A percentile compares a stretch with the other conserved stretches of the same genome.
Conservation (phyloP, 2,113 vertebrate genomes). For the Prionailurus viverrinus region DNA sequence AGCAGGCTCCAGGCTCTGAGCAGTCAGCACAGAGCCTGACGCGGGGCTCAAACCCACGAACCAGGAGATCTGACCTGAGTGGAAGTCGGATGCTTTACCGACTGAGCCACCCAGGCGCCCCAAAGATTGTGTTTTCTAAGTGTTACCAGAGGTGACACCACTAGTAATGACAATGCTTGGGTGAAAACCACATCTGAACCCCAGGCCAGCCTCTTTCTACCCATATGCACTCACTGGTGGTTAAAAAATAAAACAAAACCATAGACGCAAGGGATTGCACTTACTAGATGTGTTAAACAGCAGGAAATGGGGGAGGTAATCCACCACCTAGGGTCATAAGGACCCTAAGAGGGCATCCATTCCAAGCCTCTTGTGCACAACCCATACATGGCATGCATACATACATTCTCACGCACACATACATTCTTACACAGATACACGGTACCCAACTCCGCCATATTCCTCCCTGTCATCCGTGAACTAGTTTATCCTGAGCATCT, state of each 20-base stretch:
- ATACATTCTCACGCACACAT: background rate
- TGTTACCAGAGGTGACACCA: background rate
- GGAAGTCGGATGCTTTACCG: no score
- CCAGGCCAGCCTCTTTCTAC: background rate
- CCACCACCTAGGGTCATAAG: background rate
- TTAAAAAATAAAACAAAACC: background rate
- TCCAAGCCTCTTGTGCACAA: background rate
- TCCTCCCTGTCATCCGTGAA: rapidly evolving
- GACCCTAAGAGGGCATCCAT: background rate
- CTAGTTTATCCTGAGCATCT: background rate
- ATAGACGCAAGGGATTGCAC: background rate
- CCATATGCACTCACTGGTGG: background rate
- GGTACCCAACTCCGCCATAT: rapidly evolving
- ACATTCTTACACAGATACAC: background rate
- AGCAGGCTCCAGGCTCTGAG: no score
- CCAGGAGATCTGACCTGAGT: no score
- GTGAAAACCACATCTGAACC: background rate
- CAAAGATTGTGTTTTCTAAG: no score
- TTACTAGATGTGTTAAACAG: background rate
- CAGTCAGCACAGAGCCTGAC: no score
- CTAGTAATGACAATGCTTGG: background rate
- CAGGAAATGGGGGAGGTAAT: background rate
- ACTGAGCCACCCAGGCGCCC: no score
- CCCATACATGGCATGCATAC: rapidly evolving
- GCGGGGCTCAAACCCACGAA: no score